Evolutionary conservation across 2,113 vertebrate species (phyloP), one percentile per base, ranked within the genome.

Genomic region (Engraulis encrasicolus): DNA sequence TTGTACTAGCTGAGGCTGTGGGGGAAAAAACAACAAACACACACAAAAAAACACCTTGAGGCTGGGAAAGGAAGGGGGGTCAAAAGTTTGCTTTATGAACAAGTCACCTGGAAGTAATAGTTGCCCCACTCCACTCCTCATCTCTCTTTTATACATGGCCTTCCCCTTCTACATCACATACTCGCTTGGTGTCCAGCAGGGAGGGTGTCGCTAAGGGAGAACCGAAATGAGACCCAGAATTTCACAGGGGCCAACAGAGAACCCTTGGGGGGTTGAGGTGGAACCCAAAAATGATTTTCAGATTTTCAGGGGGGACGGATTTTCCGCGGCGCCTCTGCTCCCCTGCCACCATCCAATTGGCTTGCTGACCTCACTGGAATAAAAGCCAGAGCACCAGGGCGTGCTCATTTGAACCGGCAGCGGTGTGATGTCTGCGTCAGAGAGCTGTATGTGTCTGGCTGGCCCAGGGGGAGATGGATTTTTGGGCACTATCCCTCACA

Each of bases 401-500:
- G 15, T 23, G 66, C 66, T 27, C 31, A 74, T 74, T 74, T 74
- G 31, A 11, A 74, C 66, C 31, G 31, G 27, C 2, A 34, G 66
- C 66, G 17, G 27, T 74, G 66, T 31, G 0, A 31, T 74, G 31
- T 74, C 34, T 74, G 34, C 66, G 66, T 74, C 66, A 14, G 66
- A 45, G 66, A 49, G 36, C 78, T 81, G 74, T 79, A 61, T 84
- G 18, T 50, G n/a, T n/a, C n/a, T n/a, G n/a, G n/a, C n/a, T n/a
- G 74, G 82, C 61, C 83, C 77, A 78, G 20, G 82, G 40, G 37
- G 80, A 79, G 77, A 83, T 48, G 11, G 27, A 31, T 74, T 48
- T 19, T 89, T 84, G 81, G 84, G n/a, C n/a, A n/a, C 85, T 19
- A 48, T 12, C 23, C 14, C 52, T 86, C 85, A 81, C 86, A 89